phyloP scores from a whole-genome alignment of 2,888 invertebrate species.

The Petrolisthes cinctipes region DNA sequence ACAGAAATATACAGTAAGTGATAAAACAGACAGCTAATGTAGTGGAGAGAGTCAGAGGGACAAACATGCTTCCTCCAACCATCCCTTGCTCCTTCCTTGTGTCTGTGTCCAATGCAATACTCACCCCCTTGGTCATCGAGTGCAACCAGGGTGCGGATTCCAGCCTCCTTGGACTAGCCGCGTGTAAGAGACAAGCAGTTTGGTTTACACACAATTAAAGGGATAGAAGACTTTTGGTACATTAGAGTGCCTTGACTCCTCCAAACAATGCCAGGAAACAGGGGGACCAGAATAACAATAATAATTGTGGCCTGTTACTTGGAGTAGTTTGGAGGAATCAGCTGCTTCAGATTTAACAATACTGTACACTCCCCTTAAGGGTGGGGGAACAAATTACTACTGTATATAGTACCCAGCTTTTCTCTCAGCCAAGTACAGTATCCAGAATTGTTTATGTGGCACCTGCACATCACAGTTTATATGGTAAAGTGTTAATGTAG shows the following conservation, averaged over 20 bases:
- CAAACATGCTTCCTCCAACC: not conserved
- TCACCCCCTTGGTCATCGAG: conserved; percentile 99
- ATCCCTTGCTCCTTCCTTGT: not conserved
- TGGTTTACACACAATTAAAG: not conserved
- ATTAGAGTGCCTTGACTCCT: not conserved
- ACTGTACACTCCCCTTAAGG: not conserved
- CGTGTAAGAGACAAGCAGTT: conserved; percentile 36
- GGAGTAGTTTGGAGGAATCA: no score
- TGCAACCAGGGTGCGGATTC: conserved; percentile 99
- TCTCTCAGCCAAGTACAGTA: no score
- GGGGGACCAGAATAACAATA: no score
- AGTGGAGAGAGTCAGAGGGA: not conserved
- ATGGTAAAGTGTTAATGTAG: no score
- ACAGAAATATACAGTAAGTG: not conserved
- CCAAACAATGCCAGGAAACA: no score
- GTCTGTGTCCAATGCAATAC: conserved; percentile 70
- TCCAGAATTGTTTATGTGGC: no score
- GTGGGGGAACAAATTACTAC: no score
- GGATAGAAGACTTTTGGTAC: not conserved
- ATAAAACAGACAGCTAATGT: not conserved
- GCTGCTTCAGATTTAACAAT: not conserved
- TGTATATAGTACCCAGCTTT: no score
- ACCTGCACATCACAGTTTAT: no score
- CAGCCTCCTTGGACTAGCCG: conserved; percentile 97
- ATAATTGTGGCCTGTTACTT: no score